Evolutionary conservation across 2,797 vertebrate species (phyloP), one percentile per base, ranked within the genome.

Genomic region (Sitta carolinensis): DNA sequence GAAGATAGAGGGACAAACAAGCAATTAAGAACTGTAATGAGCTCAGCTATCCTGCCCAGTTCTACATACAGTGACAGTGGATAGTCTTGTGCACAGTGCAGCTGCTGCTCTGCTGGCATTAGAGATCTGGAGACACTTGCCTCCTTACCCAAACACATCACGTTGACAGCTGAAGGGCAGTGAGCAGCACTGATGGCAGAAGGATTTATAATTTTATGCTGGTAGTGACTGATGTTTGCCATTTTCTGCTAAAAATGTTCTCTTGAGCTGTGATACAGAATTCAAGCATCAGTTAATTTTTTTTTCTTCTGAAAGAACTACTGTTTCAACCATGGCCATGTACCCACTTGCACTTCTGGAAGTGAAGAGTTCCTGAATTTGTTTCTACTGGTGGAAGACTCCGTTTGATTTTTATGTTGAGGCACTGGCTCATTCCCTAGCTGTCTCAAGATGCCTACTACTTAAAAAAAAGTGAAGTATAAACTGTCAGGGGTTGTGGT

Each of bases 61-160:
- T 27, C 61, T 69, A 3, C 0, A 2, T 7, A 9, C 3, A 19
- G 29, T 34, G 47, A 19, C 7, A 32, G 27, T 67, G 48, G 51
- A 34, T 30, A 16, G 12, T 22, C 8, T 30, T 29, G 50, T 51
- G 58, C 74, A 43, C 13, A 23, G 23, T 30, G 32, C 52, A 82
- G 45, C 36, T 80, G 15, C 61, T 55, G 51, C 32, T 87, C 54
- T 69, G 19, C 17, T 66, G 22, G 29, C 10, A 4, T 50, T 47
- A 22, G 23, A 63, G 29, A 15, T 51, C 34, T 43, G 66, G 45
- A 57, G 32, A 61, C 20, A 13, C 29, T 20, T 58, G 15, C 34
- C 9, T 90, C 23, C 26, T 72, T 84, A 43, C 30, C 27, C 17
- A 57, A 74, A 32, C 14, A 30, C 70, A 36, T 66, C 47, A 26